phyloP scores from a whole-genome alignment of 1,140 invertebrate genomes.

The Ladona fulva region DNA sequence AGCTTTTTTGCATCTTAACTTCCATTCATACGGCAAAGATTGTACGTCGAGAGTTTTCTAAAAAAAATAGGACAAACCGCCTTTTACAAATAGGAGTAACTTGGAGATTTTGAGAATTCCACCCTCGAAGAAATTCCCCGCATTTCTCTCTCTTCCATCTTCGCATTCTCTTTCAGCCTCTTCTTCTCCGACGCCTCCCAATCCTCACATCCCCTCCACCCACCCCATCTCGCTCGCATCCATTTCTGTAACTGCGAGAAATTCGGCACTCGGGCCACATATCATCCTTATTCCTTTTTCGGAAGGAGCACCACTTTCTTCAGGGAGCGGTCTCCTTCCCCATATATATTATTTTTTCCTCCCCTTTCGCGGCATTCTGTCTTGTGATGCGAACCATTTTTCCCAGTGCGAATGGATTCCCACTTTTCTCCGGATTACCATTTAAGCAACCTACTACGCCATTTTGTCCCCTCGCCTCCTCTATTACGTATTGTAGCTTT shows the following conservation, averaged over 20 bases:
- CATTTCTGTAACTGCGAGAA: slow-evolving; percentile 9
- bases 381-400: neutral
- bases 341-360: slow-evolving; percentile 8
- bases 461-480: neutral
- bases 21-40: no score
- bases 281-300: neutral
- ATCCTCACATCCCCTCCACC: neutral
- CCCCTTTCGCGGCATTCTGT: neutral
- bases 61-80: no score
- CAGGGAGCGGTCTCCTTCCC: neutral
- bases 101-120: no score
- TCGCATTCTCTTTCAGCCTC: neutral
- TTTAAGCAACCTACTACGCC: neutral
- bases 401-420: neutral
- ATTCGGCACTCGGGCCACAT: neutral
- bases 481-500: neutral
- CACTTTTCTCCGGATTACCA: neutral
- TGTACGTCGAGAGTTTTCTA: no score
- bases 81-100: no score
- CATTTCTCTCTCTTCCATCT: no score
- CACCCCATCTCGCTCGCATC: neutral
- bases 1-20: no score
- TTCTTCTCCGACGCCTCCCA: neutral
- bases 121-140: no score
- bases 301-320: neutral